Percentiles rank a stretch among this genome's conserved stretches.
phyloP scores from a whole-genome alignment of 1,140 invertebrate species.

The Cataglyphis hispanica region DNA sequence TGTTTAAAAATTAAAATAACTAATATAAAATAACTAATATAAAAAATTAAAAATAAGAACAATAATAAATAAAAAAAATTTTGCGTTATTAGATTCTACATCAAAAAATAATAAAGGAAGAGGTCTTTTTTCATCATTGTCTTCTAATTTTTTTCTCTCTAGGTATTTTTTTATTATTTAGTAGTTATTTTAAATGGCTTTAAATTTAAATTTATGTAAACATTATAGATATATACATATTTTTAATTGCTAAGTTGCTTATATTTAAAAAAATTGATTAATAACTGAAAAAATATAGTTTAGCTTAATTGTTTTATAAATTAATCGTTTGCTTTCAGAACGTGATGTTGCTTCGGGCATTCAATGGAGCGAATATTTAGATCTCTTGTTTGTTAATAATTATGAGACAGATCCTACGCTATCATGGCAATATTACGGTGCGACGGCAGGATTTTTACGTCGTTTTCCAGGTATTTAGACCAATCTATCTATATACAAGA shows the following conservation, averaged over 20 bases:
- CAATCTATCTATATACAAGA: neutral
- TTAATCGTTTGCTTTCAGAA: slow-evolving; percentile 86
- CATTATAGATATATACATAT: neutral
- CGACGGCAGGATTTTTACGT: slow-evolving; percentile 95
- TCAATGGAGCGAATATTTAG: slow-evolving; percentile 96
- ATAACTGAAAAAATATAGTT: neutral
- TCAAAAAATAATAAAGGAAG: no score
- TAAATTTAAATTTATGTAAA: no score
- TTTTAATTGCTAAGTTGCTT: neutral
- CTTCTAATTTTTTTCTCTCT: no score
- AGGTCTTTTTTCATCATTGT: no score
- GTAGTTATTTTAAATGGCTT: no score
- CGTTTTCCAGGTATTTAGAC: slow-evolving; percentile 93
- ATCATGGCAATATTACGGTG: slow-evolving; percentile 99
- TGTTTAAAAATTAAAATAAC: no score
- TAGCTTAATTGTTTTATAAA: neutral
- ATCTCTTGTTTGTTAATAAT: slow-evolving; percentile 96
- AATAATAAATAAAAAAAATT: no score
- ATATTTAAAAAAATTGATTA: neutral
- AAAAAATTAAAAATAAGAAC: no score
- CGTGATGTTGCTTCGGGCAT: slow-evolving; percentile 94
- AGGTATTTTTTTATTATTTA: no score
- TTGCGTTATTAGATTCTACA: no score
- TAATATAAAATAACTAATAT: no score
- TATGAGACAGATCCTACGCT: slow-evolving; percentile 96